Percentiles rank a stretch among this genome's conserved stretches.
These are phyloP conservation scores for Ceyx margarethae DNA, from an alignment of 2,113 vertebrate genomes.

Conservation along the genomic window DNA sequence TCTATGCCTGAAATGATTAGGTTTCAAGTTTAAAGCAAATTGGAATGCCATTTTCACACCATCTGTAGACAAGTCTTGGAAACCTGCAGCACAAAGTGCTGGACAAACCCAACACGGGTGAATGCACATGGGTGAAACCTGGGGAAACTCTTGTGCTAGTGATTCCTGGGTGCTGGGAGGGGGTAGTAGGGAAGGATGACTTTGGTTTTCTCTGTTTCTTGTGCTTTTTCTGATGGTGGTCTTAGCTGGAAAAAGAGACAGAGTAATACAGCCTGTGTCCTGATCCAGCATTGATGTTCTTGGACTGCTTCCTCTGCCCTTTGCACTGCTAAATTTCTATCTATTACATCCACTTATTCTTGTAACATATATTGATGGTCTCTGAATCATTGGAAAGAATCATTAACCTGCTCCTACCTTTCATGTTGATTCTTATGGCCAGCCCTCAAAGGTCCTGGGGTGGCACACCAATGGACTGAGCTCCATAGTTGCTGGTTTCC, in stretches of 20 bases:
- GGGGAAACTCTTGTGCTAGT: neutral
- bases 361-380: rapidly evolving
- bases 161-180: neutral
- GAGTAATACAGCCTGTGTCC: neutral
- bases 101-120: neutral
- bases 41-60: neutral
- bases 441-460: neutral
- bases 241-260: neutral
- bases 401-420: neutral
- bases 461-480: rapidly evolving
- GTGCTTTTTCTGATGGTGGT: neutral
- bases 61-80: neutral
- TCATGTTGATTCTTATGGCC: rapidly evolving
- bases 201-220: neutral
- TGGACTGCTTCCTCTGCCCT: neutral
- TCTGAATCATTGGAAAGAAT: neutral
- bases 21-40: neutral
- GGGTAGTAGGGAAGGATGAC: neutral
- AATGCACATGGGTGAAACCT: neutral
- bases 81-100: neutral
- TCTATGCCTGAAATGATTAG: neutral
- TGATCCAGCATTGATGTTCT: neutral
- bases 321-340: neutral
- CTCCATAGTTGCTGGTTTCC: neutral
- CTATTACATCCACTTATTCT: neutral